A percentile compares a stretch with the other conserved stretches of the same genome.
Evolutionary conservation across 2,888 invertebrate species (phyloP).

Genomic region (Endotricha flammealis): DNA sequence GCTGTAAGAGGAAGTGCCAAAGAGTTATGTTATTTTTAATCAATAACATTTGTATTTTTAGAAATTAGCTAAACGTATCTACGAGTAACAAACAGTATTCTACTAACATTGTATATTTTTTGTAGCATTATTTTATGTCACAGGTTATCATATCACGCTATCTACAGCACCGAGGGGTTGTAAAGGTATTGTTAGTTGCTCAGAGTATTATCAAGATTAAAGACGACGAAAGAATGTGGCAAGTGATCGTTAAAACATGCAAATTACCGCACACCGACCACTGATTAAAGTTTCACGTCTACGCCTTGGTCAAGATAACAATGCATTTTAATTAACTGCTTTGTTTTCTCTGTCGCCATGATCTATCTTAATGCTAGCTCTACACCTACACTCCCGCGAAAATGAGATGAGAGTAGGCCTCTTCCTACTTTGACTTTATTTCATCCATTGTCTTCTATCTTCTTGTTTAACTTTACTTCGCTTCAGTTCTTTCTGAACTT

Average conservation of each 20-base stretch:
- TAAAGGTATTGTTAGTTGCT: constrained; percentile 6
- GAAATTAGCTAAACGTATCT: no score
- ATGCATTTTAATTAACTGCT: constrained; percentile 51
- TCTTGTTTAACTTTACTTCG: no score
- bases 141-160: background rate
- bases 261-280: constrained; percentile 38
- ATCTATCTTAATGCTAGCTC: no score
- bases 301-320: constrained; percentile 32
- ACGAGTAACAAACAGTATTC: no score
- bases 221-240: constrained; percentile 55
- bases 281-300: constrained; percentile 37
- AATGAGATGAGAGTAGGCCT: no score
- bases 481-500: no score
- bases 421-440: no score
- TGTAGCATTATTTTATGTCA: background rate
- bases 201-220: constrained; percentile 30
- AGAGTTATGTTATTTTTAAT: no score
- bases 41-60: no score
- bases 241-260: constrained; percentile 68
- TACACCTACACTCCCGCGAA: no score
- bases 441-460: no score
- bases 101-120: background rate
- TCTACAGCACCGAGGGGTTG: background rate
- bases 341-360: constrained; percentile 12
- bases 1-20: no score